Conservation (phyloP, 2,113 vertebrate genomes). For the Cervus canadensis region DNA sequence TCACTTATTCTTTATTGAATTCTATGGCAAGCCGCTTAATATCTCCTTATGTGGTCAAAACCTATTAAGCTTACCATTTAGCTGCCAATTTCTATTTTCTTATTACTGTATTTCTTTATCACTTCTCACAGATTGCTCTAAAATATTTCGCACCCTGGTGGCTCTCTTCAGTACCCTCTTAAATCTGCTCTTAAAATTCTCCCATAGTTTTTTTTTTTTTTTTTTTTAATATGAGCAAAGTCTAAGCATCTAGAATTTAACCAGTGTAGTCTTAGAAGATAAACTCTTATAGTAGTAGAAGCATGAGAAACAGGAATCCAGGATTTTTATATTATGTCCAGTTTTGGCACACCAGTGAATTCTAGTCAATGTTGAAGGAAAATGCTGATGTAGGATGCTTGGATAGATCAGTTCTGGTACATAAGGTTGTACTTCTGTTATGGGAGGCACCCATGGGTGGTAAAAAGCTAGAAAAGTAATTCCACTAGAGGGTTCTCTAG, state of each 20-base stretch:
- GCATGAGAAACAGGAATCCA: background rate
- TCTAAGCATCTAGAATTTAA: background rate
- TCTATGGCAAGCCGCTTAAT: background rate
- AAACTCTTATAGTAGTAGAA: background rate
- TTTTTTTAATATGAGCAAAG: background rate
- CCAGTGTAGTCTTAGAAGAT: background rate
- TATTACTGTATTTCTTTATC: background rate
- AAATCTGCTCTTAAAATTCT: slow-evolving; percentile 5
- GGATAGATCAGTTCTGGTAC: background rate
- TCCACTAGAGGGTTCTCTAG: background rate
- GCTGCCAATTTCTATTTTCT: background rate
- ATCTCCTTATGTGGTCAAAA: background rate
- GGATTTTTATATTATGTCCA: background rate
- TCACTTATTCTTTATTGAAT: slow-evolving; percentile 10
- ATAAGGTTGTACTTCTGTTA: background rate
- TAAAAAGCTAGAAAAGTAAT: background rate
- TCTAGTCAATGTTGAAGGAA: background rate
- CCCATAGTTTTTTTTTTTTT: background rate
- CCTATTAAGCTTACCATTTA: background rate
- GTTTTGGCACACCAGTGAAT: background rate
- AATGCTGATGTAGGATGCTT: background rate
- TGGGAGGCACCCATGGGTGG: background rate
- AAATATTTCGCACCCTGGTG: background rate
- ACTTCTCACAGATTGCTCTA: background rate
- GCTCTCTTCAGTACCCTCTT: background rate